These are phyloP conservation scores for Drosophila triauraria DNA, from an alignment of 1,140 invertebrate species.

Conservation along the genomic window DNA sequence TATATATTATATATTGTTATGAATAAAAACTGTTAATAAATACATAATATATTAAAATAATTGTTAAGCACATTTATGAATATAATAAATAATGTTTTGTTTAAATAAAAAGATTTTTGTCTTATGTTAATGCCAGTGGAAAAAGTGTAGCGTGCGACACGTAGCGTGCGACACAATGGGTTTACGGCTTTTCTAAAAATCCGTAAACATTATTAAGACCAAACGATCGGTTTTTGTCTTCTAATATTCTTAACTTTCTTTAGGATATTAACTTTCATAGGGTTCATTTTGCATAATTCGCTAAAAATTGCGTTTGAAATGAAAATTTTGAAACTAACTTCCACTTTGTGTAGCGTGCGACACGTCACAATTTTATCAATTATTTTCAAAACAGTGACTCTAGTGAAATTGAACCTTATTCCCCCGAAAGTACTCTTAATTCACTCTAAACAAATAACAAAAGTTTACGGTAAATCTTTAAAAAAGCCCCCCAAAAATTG, in stretches of 20 bases:
- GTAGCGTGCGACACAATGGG: background rate
- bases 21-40: too few species aligned
- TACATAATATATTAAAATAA: background rate
- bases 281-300: background rate
- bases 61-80: background rate
- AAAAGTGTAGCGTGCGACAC: background rate
- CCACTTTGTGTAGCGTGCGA: background rate
- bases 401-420: background rate
- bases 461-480: background rate
- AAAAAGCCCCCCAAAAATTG: background rate
- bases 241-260: conserved; percentile 1
- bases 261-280: conserved; percentile 5
- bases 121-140: conserved; percentile 1
- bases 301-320: conserved; percentile 4
- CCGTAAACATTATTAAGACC: conserved; percentile 1
- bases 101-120: conserved; percentile 2
- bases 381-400: background rate
- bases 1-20: background rate
- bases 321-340: background rate
- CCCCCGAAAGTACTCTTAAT: conserved; percentile 1
- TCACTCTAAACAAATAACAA: background rate
- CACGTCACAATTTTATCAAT: background rate
- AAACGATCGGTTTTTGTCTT: background rate
- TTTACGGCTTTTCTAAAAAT: conserved; percentile 1
- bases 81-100: background rate